Percentiles rank a stretch among this genome's conserved stretches.
phyloP scores from a whole-genome alignment of 2,888 invertebrate genomes.

The Drosophila ezoana region DNA sequence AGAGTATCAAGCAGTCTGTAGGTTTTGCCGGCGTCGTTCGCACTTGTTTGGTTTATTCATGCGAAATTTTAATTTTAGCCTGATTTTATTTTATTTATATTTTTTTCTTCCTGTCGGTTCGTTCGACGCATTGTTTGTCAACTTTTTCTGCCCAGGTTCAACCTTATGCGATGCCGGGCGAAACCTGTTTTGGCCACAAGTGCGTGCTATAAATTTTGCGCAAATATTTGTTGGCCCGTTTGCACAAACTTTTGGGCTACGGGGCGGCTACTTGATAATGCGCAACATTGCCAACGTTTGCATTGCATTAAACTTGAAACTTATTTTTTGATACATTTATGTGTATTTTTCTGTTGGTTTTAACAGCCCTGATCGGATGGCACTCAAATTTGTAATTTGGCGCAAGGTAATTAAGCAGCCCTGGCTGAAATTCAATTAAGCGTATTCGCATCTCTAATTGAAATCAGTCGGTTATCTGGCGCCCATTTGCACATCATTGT shows the following conservation, averaged over 20 bases:
- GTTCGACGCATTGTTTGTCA: slow-evolving; percentile 70
- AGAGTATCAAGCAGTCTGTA: neutral
- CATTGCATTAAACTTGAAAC: slow-evolving; percentile 56
- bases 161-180: slow-evolving; percentile 50
- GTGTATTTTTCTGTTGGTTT: slow-evolving; percentile 14
- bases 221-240: slow-evolving; percentile 66
- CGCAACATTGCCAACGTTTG: slow-evolving; percentile 33
- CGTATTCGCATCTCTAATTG: slow-evolving; percentile 69
- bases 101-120: slow-evolving; percentile 8
- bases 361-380: slow-evolving; percentile 50
- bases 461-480: slow-evolving; percentile 64
- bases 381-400: slow-evolving; percentile 53
- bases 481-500: slow-evolving; percentile 75
- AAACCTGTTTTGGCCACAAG: slow-evolving; percentile 48
- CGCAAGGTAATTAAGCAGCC: slow-evolving; percentile 70
- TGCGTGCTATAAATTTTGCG: slow-evolving; percentile 72
- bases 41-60: slow-evolving; percentile 26
- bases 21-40: neutral
- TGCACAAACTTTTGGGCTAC: slow-evolving; percentile 24
- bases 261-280: slow-evolving; percentile 58
- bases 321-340: slow-evolving; percentile 23
- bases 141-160: slow-evolving; percentile 53
- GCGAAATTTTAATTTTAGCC: slow-evolving; percentile 72
- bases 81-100: slow-evolving; percentile 41
- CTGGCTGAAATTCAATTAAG: slow-evolving; percentile 70